Base-by-base conservation (phyloP, 2,888 invertebrate genomes). In the Drosophila buzzatii region DNA sequence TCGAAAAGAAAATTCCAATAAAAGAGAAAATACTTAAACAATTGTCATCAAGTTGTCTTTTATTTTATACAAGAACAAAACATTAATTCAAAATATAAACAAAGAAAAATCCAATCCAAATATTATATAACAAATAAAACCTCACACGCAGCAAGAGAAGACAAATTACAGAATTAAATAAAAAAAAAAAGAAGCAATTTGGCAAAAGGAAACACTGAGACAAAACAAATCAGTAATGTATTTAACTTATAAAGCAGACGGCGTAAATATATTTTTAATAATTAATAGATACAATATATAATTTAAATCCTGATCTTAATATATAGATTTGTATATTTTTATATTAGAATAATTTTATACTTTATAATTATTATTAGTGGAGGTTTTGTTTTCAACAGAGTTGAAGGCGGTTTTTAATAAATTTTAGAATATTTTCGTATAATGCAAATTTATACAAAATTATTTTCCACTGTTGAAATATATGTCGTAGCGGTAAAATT, bases 31-130 rank as follows among this genome's bases (percentile, higher is more conserved):
- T 81, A 78, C 78, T 86, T 77, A 82, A 86, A 85, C 86, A 90
- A 90, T 90, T 82, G 86, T 73, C 83, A 90, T 77, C 76, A 86
- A 88, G 86, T 85, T 85, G 90, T 90, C 90, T 90, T 90, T 90
- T 90, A 90, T 90, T 90, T 90, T 85, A 86, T 73, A 89, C 82
- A 82, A 67, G 18, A 65, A 66, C 31, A 41, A 66, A 84, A 71
- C 31, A 61, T 67, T 73, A 65, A 73, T 64, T 61, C 61, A 44
- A 44, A 68, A 31, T 31, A 41, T 35, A 59, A 52, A 51, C 41
- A 64, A 56, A 61, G 44, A 65, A 58, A 71, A 70, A 72, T 62
- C 49, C 45, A 64, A 69, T 51, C 56, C 27, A 39, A 52, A 58
- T 58, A 55, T 39, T 45, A 23, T 23, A 45, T 45, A 23, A 59